These are phyloP conservation scores for Panorpa germanica DNA, from an alignment of 2,888 invertebrate species.

Conservation along the genomic window DNA sequence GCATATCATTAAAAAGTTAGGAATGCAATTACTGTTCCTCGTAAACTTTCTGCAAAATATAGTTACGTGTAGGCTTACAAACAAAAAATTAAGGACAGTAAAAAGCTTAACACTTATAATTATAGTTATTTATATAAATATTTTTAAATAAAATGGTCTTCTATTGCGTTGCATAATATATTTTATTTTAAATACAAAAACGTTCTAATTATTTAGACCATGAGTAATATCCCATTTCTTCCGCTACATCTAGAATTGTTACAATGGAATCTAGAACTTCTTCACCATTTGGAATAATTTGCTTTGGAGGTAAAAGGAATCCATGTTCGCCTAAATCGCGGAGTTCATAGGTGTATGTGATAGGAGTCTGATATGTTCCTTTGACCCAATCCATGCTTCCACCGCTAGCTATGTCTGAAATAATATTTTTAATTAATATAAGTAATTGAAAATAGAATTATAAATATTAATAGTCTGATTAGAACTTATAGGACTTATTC, in stretches of 20 bases:
- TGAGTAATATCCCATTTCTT: slow-evolving; percentile 25
- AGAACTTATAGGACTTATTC: slow-evolving; percentile 1
- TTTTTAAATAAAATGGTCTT: no score
- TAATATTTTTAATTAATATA: background rate
- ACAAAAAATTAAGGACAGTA: no score
- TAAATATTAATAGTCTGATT: background rate
- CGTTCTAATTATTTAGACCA: slow-evolving; percentile 1
- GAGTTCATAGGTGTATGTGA: slow-evolving; percentile 34
- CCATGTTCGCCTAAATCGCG: slow-evolving; percentile 49
- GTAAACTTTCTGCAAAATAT: no score
- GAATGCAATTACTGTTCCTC: no score
- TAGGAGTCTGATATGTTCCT: slow-evolving; percentile 25
- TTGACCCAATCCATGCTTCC: slow-evolving; percentile 32
- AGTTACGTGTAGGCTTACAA: no score
- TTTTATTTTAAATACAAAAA: slow-evolving; percentile 4
- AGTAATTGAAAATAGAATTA: background rate
- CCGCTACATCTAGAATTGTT: slow-evolving; percentile 28
- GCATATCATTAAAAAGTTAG: no score
- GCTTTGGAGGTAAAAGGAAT: slow-evolving; percentile 41
- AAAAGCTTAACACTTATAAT: no score
- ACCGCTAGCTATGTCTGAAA: slow-evolving; percentile 25
- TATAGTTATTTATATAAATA: no score
- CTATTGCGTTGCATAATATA: no score
- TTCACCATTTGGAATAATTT: slow-evolving; percentile 38
- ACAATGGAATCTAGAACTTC: slow-evolving; percentile 35